Conservation (phyloP, 2,113 vertebrate genomes). For the Periophthalmus modestus region DNA sequence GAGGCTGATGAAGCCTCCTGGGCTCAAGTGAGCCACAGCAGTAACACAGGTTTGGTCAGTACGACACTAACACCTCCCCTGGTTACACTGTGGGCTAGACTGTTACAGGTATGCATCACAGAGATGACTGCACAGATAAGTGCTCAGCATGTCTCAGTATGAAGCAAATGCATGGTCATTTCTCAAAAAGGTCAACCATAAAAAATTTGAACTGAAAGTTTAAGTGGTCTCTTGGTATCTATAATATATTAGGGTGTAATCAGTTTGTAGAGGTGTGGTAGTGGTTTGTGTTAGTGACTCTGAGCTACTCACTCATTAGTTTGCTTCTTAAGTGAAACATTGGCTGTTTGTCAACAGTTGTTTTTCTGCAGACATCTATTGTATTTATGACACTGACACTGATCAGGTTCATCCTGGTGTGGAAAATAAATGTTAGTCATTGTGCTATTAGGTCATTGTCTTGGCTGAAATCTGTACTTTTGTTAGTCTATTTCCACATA, state of each 20-base stretch:
- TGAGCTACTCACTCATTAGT: background rate
- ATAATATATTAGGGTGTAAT: background rate
- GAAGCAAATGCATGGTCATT: background rate
- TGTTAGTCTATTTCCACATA: too few relatives aligned
- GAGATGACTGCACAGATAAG: background rate
- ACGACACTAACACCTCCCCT: conserved; percentile 3
- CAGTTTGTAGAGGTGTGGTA: background rate
- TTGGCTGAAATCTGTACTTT: background rate
- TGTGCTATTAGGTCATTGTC: background rate
- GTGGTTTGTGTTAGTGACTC: background rate
- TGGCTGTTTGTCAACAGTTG: background rate
- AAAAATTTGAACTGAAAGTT: background rate
- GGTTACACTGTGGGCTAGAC: conserved; percentile 12
- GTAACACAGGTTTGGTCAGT: conserved; percentile 40
- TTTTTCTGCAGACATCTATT: background rate
- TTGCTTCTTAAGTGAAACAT: background rate
- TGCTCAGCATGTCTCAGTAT: background rate
- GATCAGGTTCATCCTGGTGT: too few relatives aligned
- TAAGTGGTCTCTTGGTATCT: background rate
- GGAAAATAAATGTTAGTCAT: background rate
- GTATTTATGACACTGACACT: background rate
- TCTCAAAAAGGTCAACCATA: background rate
- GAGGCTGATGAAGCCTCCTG: conserved; percentile 59
- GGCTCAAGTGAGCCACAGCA: conserved; percentile 46
- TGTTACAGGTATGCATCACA: background rate